Evolutionary conservation across 2,888 invertebrate species (phyloP), one percentile per base, ranked within the genome.

Genomic region (Lasioglossum malachurum): DNA sequence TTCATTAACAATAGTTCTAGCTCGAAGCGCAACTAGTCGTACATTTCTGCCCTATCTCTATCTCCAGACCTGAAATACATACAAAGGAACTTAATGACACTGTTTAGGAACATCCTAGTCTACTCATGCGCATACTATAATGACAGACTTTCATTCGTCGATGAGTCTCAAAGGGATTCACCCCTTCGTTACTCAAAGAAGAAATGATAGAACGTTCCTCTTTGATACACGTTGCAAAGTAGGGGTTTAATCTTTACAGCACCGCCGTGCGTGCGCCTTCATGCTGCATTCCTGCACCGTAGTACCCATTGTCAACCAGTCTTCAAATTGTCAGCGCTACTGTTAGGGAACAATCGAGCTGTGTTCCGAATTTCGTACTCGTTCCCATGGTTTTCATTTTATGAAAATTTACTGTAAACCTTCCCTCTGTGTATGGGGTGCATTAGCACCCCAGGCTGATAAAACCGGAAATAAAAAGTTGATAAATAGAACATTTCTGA

Each of bases 121-220:
- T 27, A 27, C 27, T 60, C 27, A n/a, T 53, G 53, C 53, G 60
- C 27, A 14, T 5, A 27, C 60, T 60, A 27, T 60, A 60, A 60
- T 60, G 60, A 60, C 60, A 60, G 60, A 60, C 60, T 60, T 27
- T 60, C 60, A 27, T 60, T 60, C 60, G 60, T 60, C 60, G 60
- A 60, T 60, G 60, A 60, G 16, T 60, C n/a, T 60, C 60, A 60
- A 60, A 60, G 60, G 27, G 60, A n/a, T 60, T 27, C 60, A 60
- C 60, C 60, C 60, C 60, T 5, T 27, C 27, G 60, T 27, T 27
- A 5, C 27, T 60, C 60, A 60, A 60, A 60, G 60, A 60, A 60
- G 60, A 60, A 60, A 60, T 27, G 60, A 60, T 27, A 27, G 60
- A 60, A 60, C 27, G 60, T 14, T 60, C 27, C 60, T 60, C 60